A percentile compares a stretch with the other conserved stretches of the same genome.
phyloP scores from a whole-genome alignment of 2,888 invertebrate genomes.

The Fragum whitleyi region DNA sequence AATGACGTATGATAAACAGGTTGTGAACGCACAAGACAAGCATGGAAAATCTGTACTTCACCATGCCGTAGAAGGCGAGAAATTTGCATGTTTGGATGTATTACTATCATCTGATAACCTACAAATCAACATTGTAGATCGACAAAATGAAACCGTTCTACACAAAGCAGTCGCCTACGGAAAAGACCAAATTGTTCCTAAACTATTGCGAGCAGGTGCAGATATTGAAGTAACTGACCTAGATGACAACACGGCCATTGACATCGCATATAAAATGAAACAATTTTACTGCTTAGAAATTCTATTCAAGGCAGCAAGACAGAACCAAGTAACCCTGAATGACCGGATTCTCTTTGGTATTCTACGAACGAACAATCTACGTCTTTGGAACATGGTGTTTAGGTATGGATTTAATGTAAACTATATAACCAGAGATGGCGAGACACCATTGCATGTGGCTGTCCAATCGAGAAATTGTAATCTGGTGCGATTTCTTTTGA shows the following conservation, averaged over 20 bases:
- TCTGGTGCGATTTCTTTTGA: neutral
- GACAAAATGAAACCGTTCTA: constrained; percentile 11
- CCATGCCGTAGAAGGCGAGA: neutral
- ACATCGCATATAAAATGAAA: neutral
- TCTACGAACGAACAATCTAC: neutral
- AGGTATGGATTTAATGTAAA: constrained; percentile 1
- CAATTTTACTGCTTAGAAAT: constrained; percentile 6
- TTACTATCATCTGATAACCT: neutral
- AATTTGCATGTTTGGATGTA: neutral
- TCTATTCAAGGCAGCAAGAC: neutral
- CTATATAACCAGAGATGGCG: neutral
- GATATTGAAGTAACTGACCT: neutral
- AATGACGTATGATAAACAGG: neutral
- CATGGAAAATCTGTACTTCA: neutral
- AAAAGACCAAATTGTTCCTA: neutral
- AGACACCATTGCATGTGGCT: neutral
- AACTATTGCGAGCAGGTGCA: constrained; percentile 2
- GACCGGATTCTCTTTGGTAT: neutral
- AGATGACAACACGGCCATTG: neutral
- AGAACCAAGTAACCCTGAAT: neutral
- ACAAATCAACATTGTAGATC: constrained; percentile 1
- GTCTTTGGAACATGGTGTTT: neutral
- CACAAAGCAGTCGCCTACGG: constrained; percentile 5
- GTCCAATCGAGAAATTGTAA: neutral
- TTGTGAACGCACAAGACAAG: neutral